Conservation (phyloP, 2,113 vertebrate species). For the Ptyas mucosa region DNA sequence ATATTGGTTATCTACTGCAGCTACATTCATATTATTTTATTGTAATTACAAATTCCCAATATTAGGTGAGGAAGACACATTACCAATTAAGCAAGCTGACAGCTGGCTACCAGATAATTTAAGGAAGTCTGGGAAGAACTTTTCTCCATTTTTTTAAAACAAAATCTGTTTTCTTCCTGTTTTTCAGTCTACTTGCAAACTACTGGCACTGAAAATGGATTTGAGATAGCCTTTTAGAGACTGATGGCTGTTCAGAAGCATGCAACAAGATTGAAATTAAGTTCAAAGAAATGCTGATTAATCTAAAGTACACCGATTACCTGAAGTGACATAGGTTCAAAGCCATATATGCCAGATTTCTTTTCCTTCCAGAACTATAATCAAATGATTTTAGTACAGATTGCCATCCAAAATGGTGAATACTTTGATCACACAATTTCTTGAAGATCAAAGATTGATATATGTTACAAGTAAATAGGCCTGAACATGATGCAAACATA, state of each 20-base stretch:
- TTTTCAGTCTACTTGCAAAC: slow-evolving; percentile 36
- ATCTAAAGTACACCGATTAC: slow-evolving; percentile 43
- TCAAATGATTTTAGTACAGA: slow-evolving; percentile 60
- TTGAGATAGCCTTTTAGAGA: slow-evolving; percentile 54
- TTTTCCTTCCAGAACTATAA: slow-evolving; percentile 58
- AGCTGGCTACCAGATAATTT: background rate
- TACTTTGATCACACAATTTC: slow-evolving; percentile 61
- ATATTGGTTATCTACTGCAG: background rate
- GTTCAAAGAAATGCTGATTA: slow-evolving; percentile 70
- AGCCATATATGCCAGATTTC: slow-evolving; percentile 54
- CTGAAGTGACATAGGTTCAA: slow-evolving; percentile 59
- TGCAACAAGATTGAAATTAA: slow-evolving; percentile 50
- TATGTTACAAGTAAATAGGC: slow-evolving; percentile 32
- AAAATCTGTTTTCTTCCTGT: background rate
- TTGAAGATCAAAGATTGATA: slow-evolving; percentile 67
- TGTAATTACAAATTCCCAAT: background rate
- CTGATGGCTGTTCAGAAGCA: slow-evolving; percentile 58
- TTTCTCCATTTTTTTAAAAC: background rate
- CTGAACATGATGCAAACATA: background rate
- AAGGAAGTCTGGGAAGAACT: background rate
- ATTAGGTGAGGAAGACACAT: slow-evolving; percentile 25
- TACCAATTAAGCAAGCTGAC: slow-evolving; percentile 36
- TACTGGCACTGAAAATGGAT: slow-evolving; percentile 47
- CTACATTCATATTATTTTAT: slow-evolving; percentile 4
- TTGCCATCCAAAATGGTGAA: slow-evolving; percentile 57